These are phyloP conservation scores for Lucinisca nassula DNA, from an alignment of 2,888 invertebrate species.

Conservation along the genomic window DNA sequence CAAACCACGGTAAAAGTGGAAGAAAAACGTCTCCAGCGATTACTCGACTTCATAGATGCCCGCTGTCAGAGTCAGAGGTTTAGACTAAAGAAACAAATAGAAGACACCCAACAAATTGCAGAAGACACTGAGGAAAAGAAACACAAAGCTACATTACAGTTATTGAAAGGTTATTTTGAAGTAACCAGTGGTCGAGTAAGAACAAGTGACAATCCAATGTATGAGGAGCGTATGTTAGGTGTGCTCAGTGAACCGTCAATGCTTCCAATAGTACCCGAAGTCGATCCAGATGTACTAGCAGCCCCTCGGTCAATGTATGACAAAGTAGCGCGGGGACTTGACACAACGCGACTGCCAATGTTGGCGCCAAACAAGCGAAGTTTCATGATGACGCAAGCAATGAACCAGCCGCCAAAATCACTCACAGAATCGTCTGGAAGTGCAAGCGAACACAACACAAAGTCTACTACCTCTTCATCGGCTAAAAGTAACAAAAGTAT, in stretches of 20 bases:
- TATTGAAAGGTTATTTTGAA: conserved; percentile 68
- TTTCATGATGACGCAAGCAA: conserved; percentile 37
- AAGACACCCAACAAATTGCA: conserved; percentile 62
- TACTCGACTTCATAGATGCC: conserved; percentile 66
- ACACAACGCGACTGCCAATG: conserved; percentile 56
- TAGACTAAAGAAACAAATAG: conserved; percentile 61
- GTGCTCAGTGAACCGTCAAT: conserved; percentile 66
- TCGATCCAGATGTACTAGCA: conserved; percentile 64
- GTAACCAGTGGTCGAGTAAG: conserved; percentile 63
- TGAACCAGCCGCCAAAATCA: conserved; percentile 42
- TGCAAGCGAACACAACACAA: neutral
- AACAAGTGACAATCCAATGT: conserved; percentile 42
- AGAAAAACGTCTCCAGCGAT: conserved; percentile 59
- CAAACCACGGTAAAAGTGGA: conserved; percentile 56
- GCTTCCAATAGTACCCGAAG: conserved; percentile 64
- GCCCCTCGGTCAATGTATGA: conserved; percentile 69
- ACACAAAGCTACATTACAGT: conserved; percentile 63
- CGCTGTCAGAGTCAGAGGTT: conserved; percentile 62
- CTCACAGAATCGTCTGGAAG: conserved; percentile 24
- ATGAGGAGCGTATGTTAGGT: conserved; percentile 64
- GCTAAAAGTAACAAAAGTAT: conserved; percentile 54
- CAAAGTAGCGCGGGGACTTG: conserved; percentile 54
- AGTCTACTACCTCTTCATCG: conserved; percentile 31
- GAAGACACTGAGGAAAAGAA: conserved; percentile 64
- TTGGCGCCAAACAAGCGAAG: conserved; percentile 48